phyloP scores from a whole-genome alignment of 2,888 invertebrate species.

The Eristalis pertinax region DNA sequence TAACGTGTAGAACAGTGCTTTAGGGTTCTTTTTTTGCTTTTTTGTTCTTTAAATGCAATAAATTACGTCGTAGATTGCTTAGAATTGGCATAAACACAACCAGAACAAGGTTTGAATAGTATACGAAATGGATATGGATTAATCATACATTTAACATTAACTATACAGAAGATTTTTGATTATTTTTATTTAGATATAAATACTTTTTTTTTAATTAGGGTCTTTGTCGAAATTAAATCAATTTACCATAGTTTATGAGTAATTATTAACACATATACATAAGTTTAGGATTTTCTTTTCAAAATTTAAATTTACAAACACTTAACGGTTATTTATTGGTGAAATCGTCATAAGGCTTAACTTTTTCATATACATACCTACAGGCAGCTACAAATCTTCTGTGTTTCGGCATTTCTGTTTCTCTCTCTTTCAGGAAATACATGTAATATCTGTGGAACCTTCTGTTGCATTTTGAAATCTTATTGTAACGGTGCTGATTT shows the following conservation, averaged over 20 bases:
- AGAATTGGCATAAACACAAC: constrained; percentile 62
- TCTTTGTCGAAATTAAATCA: constrained; percentile 1
- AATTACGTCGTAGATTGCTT: constrained; percentile 14
- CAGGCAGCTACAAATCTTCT: neutral
- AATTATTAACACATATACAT: neutral
- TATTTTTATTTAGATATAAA: constrained; percentile 8
- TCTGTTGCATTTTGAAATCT: neutral
- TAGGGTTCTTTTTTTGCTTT: neutral
- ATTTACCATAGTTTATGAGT: constrained; percentile 6
- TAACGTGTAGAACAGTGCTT: neutral
- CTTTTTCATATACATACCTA: neutral
- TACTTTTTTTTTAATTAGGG: neutral
- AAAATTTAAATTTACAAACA: constrained; percentile 8
- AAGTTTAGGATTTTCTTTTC: neutral
- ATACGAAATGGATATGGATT: constrained; percentile 26
- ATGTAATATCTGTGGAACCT: neutral
- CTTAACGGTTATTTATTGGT: constrained; percentile 3
- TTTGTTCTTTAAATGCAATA: constrained; percentile 38
- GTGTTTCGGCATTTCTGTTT: neutral
- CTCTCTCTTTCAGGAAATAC: neutral
- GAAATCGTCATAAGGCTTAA: constrained; percentile 10
- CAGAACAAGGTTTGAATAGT: constrained; percentile 46
- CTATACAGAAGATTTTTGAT: constrained; percentile 13
- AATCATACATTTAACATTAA: constrained; percentile 20
- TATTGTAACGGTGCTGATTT: neutral